Evolutionary conservation across 1,140 invertebrate genomes (phyloP), one percentile per base, ranked within the genome.

Genomic region (Eubasilissa regina): DNA sequence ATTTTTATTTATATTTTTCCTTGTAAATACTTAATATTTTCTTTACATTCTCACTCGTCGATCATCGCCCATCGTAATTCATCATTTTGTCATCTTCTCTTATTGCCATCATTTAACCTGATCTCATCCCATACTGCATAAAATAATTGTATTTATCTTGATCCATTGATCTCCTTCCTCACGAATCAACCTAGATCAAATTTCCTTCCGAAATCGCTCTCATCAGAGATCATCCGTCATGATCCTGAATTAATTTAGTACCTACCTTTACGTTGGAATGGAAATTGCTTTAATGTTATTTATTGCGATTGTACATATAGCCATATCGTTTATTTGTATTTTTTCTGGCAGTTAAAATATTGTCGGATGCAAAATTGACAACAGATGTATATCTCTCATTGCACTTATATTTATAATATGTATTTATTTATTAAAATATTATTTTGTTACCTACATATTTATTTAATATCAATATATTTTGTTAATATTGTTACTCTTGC

Each of bases 221-320:
- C 12, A 55, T 15, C 15, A 64, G n/a, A 68, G 77, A 55, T 78
- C 17, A 81, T 60, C 68, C 62, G 75, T 81, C 74, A 68, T 72
- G 70, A 13, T 70, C 17, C n/a, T 56, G 44, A 75, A 44, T 21
- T 56, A 35, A 58, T 62, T 25, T 56, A 19, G 72, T 68, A 81
- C 76, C 47, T 68, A 81, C 76, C 47, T 77, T 68, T 21, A 51
- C 21, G 7, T 75, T 68, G 72, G 78, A 21, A 77, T 77, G 35
- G 48, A 80, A 78, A 51, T 72, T 76, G 56, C 77, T 60, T 56
- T 62, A 75, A 75, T 80, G 75, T 80, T 80, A 82, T 82, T 82
- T 82, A 82, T 83, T 82, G 78, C 70, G 75, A 66, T 51, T 81
- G 80, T 82, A 75, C 76, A 35, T 35, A 78, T 83, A 83, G 81